These are phyloP conservation scores for Scalopus aquaticus DNA, from an alignment of 2,113 vertebrate genomes.

Conservation along the genomic window DNA sequence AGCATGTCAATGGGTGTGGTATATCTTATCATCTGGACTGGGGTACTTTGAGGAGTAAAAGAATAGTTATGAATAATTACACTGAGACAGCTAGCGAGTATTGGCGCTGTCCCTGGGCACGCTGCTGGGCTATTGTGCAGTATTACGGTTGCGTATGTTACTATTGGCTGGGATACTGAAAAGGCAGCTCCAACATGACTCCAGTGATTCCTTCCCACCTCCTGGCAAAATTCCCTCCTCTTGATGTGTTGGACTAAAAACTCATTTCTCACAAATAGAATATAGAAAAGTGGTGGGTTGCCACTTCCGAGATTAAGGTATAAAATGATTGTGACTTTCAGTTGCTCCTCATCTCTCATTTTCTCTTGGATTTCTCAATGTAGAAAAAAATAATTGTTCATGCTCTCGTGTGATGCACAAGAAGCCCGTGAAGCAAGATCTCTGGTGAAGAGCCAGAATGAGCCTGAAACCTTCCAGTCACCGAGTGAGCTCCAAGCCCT, in stretches of 20 bases:
- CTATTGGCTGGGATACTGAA: background rate
- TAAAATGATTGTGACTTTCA: background rate
- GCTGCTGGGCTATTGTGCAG: fast-evolving
- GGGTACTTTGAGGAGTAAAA: background rate
- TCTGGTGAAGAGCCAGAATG: background rate
- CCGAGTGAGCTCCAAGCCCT: background rate
- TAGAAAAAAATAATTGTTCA: too few relatives aligned
- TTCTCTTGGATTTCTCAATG: background rate
- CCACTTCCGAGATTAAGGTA: background rate
- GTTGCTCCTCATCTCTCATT: background rate
- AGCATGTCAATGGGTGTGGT: background rate
- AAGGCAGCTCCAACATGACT: background rate
- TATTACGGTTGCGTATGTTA: too few relatives aligned
- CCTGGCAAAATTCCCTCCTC: background rate
- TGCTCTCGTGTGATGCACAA: background rate
- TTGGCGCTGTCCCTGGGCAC: background rate
- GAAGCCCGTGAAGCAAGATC: background rate
- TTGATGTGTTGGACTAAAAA: background rate
- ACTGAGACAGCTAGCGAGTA: background rate
- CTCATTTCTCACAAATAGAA: background rate
- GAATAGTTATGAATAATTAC: background rate
- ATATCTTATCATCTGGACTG: background rate
- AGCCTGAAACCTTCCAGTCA: background rate
- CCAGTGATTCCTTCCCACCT: fast-evolving
- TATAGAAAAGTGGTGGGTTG: too few relatives aligned